Percentiles rank a stretch among this genome's conserved stretches.
These are phyloP conservation scores for Megaceryle maxima DNA, from an alignment of 2,113 vertebrate genomes.

Conservation along the genomic window DNA sequence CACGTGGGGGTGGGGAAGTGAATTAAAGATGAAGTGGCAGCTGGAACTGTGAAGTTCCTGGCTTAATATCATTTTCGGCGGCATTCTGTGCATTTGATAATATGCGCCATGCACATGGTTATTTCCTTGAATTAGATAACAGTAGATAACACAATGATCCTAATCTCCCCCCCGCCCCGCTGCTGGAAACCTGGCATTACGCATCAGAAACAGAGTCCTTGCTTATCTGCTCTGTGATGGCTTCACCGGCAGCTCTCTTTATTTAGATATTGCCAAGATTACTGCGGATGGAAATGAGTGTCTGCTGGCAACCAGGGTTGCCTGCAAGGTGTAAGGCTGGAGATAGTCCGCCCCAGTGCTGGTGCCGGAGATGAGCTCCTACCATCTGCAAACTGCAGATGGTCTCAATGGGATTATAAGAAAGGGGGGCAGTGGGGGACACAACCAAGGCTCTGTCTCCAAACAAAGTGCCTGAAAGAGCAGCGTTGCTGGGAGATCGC, in stretches of 20 bases:
- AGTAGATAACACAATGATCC: constrained; percentile 25
- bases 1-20: background rate
- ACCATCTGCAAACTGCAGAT: background rate
- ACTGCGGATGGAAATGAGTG: background rate
- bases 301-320: background rate
- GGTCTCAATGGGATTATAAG: background rate
- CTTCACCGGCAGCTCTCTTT: background rate
- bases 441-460: background rate
- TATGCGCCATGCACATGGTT: background rate
- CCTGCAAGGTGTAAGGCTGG: background rate
- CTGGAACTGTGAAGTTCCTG: constrained; percentile 17
- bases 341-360: background rate
- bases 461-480: background rate
- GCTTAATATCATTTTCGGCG: background rate
- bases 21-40: constrained; percentile 35
- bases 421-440: background rate
- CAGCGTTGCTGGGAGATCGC: fast-evolving
- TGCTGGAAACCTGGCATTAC: background rate
- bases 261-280: background rate
- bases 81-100: background rate
- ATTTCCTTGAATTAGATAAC: constrained; percentile 46
- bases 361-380: background rate
- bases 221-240: background rate
- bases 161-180: background rate
- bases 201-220: background rate